Evolutionary conservation across 2,888 invertebrate genomes (phyloP).

Genomic region (Trissolcus japonicus): DNA sequence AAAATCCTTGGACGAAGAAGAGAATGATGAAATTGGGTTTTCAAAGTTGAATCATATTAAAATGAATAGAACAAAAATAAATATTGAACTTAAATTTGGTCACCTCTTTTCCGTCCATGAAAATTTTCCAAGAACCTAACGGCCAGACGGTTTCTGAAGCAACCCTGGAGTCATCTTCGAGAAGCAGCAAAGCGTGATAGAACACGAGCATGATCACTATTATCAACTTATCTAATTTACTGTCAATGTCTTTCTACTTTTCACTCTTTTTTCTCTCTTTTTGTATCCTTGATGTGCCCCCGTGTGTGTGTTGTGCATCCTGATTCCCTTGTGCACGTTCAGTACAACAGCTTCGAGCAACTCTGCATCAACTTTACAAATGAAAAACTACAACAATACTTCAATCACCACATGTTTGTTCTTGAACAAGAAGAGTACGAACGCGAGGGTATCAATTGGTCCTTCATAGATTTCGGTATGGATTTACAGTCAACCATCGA

Average conservation of each 20-base stretch:
- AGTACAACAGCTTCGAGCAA: slow-evolving; percentile 97
- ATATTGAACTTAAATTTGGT: slow-evolving; percentile 1
- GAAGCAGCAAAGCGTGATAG: slow-evolving; percentile 40
- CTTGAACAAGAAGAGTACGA: slow-evolving; percentile 97
- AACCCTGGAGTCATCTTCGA: slow-evolving; percentile 14
- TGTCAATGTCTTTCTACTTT: slow-evolving; percentile 49
- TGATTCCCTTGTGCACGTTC: slow-evolving; percentile 66
- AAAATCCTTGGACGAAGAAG: slow-evolving; percentile 31
- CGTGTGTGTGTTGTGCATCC: slow-evolving; percentile 54
- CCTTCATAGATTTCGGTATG: slow-evolving; percentile 96
- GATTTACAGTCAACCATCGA: slow-evolving; percentile 94
- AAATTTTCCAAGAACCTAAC: neutral
- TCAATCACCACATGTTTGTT: slow-evolving; percentile 97
- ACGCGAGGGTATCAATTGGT: slow-evolving; percentile 93
- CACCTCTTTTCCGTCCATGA: slow-evolving; percentile 22
- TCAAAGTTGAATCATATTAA: too few relatives aligned
- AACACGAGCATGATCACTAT: slow-evolving; percentile 45
- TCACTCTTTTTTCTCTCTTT: slow-evolving; percentile 45
- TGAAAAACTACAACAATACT: slow-evolving; percentile 96
- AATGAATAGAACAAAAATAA: too few relatives aligned
- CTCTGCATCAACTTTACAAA: slow-evolving; percentile 98
- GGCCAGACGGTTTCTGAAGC: slow-evolving; percentile 2
- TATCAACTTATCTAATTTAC: slow-evolving; percentile 13
- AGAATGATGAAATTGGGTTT: neutral
- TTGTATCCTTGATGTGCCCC: slow-evolving; percentile 47